Percentiles rank a stretch among this genome's conserved stretches.
phyloP scores from a whole-genome alignment of 2,797 vertebrate genomes.

The Ateles fusciceps region DNA sequence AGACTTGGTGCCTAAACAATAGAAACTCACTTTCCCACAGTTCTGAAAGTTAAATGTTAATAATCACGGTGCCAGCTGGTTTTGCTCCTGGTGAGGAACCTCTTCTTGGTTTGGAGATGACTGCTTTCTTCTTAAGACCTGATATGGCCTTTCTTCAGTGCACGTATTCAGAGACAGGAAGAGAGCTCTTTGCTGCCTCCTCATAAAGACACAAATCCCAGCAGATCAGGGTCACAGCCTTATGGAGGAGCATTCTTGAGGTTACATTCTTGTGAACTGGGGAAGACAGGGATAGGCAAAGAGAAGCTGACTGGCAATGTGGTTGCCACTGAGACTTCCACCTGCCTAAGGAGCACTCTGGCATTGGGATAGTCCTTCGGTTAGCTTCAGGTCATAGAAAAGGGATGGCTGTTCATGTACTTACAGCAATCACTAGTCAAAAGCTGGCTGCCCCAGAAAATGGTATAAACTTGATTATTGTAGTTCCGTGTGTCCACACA shows the following conservation, averaged over 20 bases:
- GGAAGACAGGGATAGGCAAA: neutral
- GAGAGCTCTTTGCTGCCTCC: neutral
- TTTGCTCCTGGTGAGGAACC: neutral
- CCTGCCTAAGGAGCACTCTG: fast-evolving
- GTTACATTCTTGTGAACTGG: neutral
- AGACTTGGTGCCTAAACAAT: neutral
- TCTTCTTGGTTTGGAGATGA: neutral
- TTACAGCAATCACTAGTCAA: neutral
- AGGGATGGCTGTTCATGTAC: neutral
- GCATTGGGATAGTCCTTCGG: neutral
- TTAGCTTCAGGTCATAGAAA: neutral
- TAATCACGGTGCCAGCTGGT: neutral
- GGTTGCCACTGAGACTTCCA: neutral
- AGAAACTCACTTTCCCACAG: neutral
- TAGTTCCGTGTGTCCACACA: neutral
- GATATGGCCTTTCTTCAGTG: neutral
- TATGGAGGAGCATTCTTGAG: neutral
- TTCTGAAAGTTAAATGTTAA: neutral
- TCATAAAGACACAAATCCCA: neutral
- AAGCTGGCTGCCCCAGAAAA: neutral
- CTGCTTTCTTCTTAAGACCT: neutral
- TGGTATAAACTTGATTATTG: neutral
- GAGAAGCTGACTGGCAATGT: neutral
- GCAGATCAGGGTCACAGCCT: neutral
- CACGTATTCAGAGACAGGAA: neutral